phyloP scores from a whole-genome alignment of 2,797 vertebrate species.

The Champsocephalus esox region DNA sequence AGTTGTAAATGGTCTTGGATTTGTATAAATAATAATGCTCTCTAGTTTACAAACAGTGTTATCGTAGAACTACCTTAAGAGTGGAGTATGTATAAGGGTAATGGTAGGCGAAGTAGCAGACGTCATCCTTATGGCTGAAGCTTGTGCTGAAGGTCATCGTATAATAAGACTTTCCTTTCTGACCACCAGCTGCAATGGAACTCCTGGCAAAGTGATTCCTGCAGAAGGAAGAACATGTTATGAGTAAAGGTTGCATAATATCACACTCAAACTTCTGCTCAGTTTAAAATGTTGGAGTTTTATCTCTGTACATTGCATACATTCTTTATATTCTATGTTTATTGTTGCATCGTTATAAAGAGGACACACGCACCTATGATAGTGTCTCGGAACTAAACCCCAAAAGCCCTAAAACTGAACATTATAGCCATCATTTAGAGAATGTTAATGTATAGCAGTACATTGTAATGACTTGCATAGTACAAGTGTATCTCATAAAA shows the following conservation, averaged over 20 bases:
- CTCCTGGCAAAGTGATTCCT: slow-evolving; percentile 99
- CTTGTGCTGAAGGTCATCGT: slow-evolving; percentile 93
- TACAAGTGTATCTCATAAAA: not conserved
- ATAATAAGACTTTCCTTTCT: slow-evolving; percentile 98
- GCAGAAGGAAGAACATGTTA: slow-evolving; percentile 11
- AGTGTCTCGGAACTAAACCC: not conserved
- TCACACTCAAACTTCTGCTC: not conserved
- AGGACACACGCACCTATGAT: not conserved
- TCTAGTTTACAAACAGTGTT: not conserved
- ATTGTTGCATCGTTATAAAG: not conserved
- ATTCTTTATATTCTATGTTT: not conserved
- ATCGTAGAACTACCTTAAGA: slow-evolving; percentile 88
- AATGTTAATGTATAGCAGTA: not conserved
- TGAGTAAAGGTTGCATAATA: slow-evolving; percentile 10
- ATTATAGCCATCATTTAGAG: not conserved
- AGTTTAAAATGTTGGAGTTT: not conserved
- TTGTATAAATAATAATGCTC: not conserved
- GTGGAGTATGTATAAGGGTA: slow-evolving; percentile 98
- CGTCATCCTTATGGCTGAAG: slow-evolving; percentile 96
- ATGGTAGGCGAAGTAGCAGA: slow-evolving; percentile 99
- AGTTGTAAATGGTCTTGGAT: not conserved
- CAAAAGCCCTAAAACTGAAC: not conserved
- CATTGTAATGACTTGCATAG: not conserved
- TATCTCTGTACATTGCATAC: not conserved
- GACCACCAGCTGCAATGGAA: slow-evolving; percentile 94